These are phyloP conservation scores for Lysandra bellargus DNA, from an alignment of 2,888 invertebrate species.

Conservation along the genomic window DNA sequence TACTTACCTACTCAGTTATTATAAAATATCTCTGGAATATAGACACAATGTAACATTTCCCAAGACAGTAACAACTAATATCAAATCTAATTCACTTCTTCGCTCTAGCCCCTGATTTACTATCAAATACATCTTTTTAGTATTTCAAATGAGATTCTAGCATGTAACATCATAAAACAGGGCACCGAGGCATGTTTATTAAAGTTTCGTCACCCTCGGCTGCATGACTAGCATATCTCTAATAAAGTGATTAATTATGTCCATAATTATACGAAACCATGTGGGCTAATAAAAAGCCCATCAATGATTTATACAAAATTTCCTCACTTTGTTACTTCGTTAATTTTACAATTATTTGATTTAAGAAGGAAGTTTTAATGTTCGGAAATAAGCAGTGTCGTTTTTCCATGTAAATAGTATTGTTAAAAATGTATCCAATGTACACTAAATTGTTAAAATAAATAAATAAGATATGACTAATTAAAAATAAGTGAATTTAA, in stretches of 20 bases:
- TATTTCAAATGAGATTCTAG: conserved; percentile 3
- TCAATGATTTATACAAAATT: background rate
- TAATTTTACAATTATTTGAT: background rate
- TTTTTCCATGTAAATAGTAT: no score
- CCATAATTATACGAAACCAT: background rate
- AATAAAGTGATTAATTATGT: conserved; percentile 17
- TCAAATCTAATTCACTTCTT: background rate
- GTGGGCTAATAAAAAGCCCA: conserved; percentile 17
- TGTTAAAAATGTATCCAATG: no score
- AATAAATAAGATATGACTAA: background rate
- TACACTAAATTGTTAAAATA: no score
- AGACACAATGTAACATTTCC: background rate
- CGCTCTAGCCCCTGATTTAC: background rate
- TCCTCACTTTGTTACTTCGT: background rate
- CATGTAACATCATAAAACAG: conserved; percentile 17
- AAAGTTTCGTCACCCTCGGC: conserved; percentile 7
- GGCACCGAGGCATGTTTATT: conserved; percentile 15
- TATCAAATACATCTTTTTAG: background rate
- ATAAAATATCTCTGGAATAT: background rate
- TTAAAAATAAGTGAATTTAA: no score
- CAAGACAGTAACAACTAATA: background rate
- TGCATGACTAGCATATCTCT: conserved; percentile 16
- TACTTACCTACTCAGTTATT: no score
- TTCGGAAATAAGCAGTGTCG: background rate
- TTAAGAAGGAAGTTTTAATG: background rate